These are phyloP conservation scores for Xiphophorus hellerii DNA, from an alignment of 2,113 vertebrate species.

Conservation along the genomic window DNA sequence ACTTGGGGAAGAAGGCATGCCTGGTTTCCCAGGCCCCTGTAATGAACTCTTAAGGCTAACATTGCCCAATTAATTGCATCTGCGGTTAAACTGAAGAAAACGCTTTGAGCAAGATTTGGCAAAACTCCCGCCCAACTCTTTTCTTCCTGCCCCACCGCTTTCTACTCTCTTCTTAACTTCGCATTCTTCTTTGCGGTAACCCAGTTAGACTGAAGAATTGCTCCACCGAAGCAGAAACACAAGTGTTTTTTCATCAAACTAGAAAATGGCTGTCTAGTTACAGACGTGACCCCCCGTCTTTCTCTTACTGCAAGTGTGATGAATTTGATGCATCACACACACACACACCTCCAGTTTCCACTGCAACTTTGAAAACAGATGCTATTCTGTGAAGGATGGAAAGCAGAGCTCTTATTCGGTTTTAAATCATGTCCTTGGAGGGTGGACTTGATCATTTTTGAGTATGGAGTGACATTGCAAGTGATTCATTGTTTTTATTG, in stretches of 20 bases:
- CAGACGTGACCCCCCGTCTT: constrained; percentile 18
- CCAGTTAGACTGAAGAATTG: constrained; percentile 53
- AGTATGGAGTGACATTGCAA: constrained; percentile 49
- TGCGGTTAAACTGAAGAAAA: constrained; percentile 64
- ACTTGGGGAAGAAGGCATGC: constrained; percentile 42
- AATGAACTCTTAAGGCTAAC: constrained; percentile 69
- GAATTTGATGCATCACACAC: constrained; percentile 61
- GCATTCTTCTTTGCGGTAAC: constrained; percentile 49
- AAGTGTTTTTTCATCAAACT: constrained; percentile 49
- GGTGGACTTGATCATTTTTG: constrained; percentile 41
- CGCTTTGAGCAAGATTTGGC: constrained; percentile 62
- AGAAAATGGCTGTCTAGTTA: constrained; percentile 55
- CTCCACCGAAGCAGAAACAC: constrained; percentile 65
- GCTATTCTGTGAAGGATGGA: constrained; percentile 46
- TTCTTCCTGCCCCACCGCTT: constrained; percentile 25
- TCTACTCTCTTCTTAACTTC: constrained; percentile 35
- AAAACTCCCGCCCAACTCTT: constrained; percentile 36
- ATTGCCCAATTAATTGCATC: constrained; percentile 65
- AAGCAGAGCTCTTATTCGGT: constrained; percentile 53
- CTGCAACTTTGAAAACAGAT: constrained; percentile 58
- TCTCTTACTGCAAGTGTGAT: constrained; percentile 49
- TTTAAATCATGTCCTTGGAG: constrained; percentile 43
- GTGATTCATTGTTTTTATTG: constrained; percentile 57
- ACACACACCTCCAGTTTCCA: constrained; percentile 37
- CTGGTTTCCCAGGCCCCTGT: constrained; percentile 67